phyloP scores from a whole-genome alignment of 2,888 invertebrate species.

The Chromoteleia sp. region DNA sequence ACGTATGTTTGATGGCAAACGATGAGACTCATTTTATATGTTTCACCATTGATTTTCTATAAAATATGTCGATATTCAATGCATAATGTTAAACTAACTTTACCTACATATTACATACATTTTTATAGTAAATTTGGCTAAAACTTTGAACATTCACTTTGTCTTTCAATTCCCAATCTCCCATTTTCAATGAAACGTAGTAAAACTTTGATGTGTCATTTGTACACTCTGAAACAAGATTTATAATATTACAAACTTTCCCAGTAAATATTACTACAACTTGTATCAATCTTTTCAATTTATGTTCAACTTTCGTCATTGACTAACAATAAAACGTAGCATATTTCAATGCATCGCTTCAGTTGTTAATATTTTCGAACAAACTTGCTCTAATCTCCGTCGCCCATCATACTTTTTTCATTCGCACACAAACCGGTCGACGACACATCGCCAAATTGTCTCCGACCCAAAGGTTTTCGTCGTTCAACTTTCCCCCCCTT shows the following conservation, averaged over 20 bases:
- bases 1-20: no score
- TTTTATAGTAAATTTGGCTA: no score
- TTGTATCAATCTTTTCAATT: constrained; percentile 11
- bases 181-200: not conserved
- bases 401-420: not conserved
- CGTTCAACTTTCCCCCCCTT: not conserved
- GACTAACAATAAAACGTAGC: constrained; percentile 6
- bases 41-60: no score
- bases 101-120: no score
- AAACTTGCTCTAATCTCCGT: no score
- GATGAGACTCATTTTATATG: no score
- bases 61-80: no score
- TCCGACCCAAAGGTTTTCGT: constrained; percentile 20
- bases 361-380: not conserved
- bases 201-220: not conserved
- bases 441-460: constrained; percentile 44
- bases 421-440: not conserved
- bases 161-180: not conserved
- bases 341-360: not conserved
- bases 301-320: not conserved
- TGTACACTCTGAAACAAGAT: not conserved
- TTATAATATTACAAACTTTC: not conserved
- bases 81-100: no score
- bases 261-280: not conserved
- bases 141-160: not conserved